These are phyloP conservation scores for Paracanthobrama guichenoti DNA, from an alignment of 2,113 vertebrate genomes.

Conservation along the genomic window DNA sequence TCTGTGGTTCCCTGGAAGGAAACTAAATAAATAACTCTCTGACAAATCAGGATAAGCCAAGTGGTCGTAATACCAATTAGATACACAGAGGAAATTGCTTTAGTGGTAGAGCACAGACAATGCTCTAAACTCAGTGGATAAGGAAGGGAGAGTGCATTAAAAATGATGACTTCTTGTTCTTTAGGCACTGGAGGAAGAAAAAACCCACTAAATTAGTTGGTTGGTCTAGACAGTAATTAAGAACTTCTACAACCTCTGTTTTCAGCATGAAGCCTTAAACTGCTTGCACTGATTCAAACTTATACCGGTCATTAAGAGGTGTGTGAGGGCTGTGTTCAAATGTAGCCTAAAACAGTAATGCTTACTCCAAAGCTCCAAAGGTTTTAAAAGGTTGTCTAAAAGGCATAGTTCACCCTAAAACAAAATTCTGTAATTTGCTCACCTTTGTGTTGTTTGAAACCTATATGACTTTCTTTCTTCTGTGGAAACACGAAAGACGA, in stretches of 20 bases:
- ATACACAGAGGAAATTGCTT: conserved; percentile 51
- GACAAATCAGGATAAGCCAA: conserved; percentile 43
- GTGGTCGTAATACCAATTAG: conserved; percentile 56
- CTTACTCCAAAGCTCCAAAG: not conserved
- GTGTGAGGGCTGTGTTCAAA: not conserved
- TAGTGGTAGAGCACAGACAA: conserved; percentile 47
- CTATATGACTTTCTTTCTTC: no score
- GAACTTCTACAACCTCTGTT: conserved; percentile 57
- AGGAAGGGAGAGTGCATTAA: conserved; percentile 59
- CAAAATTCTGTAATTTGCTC: no score
- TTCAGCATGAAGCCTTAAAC: conserved; percentile 57
- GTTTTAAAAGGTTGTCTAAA: not conserved
- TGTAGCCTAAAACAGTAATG: not conserved
- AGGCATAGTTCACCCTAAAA: not conserved
- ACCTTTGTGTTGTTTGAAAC: no score
- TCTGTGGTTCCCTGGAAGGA: conserved; percentile 19
- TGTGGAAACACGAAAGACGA: no score
- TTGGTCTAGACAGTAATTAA: conserved; percentile 68
- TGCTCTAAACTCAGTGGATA: conserved; percentile 58
- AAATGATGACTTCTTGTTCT: conserved; percentile 63
- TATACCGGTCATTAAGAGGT: not conserved
- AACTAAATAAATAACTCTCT: conserved; percentile 53
- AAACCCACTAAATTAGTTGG: conserved; percentile 64
- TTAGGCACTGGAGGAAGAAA: conserved; percentile 48
- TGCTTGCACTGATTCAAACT: conserved; percentile 44